These are phyloP conservation scores for Passerculus sandwichensis DNA, from an alignment of 2,797 vertebrate genomes.

Conservation along the genomic window DNA sequence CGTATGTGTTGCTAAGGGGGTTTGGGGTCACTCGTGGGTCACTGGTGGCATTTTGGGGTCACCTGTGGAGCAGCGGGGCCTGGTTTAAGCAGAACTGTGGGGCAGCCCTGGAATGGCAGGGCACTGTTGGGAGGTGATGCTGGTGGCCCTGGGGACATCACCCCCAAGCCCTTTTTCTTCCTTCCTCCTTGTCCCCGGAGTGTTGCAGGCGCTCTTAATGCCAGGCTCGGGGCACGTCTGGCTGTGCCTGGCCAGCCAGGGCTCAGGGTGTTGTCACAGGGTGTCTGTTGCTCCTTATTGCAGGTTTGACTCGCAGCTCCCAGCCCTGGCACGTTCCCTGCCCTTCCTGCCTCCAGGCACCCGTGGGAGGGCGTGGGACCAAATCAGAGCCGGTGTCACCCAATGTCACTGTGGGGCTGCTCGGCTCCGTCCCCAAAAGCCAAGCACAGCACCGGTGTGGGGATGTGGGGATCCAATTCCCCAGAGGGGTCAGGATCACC, in stretches of 20 bases:
- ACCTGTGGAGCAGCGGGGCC: neutral
- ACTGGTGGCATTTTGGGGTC: neutral
- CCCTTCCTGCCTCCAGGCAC: neutral
- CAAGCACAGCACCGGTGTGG: fast-evolving
- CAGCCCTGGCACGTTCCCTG: neutral
- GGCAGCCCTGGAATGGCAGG: neutral
- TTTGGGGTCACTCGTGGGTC: neutral
- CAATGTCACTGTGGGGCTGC: fast-evolving
- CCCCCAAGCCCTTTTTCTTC: neutral
- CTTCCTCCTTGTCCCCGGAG: neutral
- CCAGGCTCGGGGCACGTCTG: neutral
- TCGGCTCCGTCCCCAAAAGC: neutral
- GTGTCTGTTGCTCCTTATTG: neutral
- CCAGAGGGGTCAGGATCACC: neutral
- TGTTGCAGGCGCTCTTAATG: neutral
- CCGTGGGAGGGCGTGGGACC: neutral
- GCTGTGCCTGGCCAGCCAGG: fast-evolving
- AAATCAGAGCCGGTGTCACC: fast-evolving
- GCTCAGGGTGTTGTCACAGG: neutral
- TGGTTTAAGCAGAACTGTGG: neutral
- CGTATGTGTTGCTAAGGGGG: too few relatives aligned
- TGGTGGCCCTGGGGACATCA: neutral
- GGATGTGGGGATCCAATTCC: neutral
- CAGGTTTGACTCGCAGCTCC: neutral
- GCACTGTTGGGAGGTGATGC: fast-evolving